Evolutionary conservation across 2,888 invertebrate genomes (phyloP).

Genomic region (Sepiola atlantica): DNA sequence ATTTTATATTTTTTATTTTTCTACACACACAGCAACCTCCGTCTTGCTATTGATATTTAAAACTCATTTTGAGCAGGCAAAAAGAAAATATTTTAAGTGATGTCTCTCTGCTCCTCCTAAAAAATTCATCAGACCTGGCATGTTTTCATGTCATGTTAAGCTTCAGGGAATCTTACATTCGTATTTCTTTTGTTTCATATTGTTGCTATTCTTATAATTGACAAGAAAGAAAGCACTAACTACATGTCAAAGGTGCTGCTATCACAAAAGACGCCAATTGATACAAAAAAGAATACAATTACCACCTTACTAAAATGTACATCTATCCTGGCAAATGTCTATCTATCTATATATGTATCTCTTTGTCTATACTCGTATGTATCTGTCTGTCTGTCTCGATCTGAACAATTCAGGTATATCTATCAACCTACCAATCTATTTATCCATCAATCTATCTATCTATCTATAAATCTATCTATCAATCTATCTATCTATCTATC

Average conservation of each 20-base stretch:
- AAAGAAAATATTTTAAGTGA: background rate
- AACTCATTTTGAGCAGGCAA: background rate
- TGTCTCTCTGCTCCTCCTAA: background rate
- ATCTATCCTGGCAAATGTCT: background rate
- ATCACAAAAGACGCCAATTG: background rate
- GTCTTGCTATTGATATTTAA: background rate
- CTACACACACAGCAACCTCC: background rate
- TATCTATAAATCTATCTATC: too few species aligned
- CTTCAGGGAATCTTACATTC: background rate
- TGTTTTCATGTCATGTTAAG: constrained; percentile 1
- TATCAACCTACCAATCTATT: background rate
- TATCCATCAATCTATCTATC: background rate
- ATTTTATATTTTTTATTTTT: too few species aligned
- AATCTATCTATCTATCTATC: too few species aligned
- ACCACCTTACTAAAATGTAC: background rate
- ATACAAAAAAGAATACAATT: background rate
- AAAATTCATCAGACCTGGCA: background rate
- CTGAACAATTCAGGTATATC: background rate
- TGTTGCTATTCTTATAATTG: constrained; percentile 6
- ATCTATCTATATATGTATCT: background rate
- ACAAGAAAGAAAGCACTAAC: background rate
- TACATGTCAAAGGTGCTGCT: background rate
- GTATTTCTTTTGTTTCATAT: background rate
- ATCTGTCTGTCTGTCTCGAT: background rate
- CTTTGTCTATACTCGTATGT: background rate